A percentile compares a stretch with the other conserved stretches of the same genome.
Conservation (phyloP, 2,888 invertebrate genomes). For the Romanomermis culicivorax region DNA sequence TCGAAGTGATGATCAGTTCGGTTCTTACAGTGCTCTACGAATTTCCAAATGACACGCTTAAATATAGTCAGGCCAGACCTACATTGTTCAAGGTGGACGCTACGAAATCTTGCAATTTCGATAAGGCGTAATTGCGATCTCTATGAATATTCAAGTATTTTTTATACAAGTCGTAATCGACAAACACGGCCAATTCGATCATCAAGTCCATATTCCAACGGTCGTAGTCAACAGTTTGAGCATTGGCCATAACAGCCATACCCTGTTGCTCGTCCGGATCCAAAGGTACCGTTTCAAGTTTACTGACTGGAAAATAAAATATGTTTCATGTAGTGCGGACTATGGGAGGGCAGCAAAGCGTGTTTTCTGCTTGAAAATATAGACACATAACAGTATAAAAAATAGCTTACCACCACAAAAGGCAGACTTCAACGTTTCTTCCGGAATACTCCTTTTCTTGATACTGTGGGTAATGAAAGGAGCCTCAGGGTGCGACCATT, state of each 20-base stretch:
- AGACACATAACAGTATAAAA: too few relatives aligned
- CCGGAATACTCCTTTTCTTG: not conserved
- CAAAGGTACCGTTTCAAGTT: not conserved
- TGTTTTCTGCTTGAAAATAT: too few relatives aligned
- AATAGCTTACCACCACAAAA: too few relatives aligned
- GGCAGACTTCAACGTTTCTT: not conserved
- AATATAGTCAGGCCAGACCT: not conserved
- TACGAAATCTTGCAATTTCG: slow-evolving; percentile 23
- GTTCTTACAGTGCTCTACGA: not conserved
- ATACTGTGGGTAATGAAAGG: not conserved
- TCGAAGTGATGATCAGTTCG: not conserved
- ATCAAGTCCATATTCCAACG: not conserved
- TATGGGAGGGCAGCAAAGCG: too few relatives aligned
- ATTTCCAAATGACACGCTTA: not conserved
- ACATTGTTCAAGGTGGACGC: slow-evolving; percentile 26
- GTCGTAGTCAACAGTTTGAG: not conserved
- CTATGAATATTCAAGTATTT: slow-evolving; percentile 24
- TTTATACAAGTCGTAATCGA: slow-evolving; percentile 25
- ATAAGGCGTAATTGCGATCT: slow-evolving; percentile 19
- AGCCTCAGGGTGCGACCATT: not conserved
- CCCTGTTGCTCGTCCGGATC: not conserved
- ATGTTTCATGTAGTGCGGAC: too few relatives aligned
- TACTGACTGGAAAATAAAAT: not conserved
- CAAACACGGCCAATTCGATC: slow-evolving; percentile 26
- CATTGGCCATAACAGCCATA: not conserved